Evolutionary conservation across 2,888 invertebrate genomes (phyloP).

Genomic region (Gortyna flavago): DNA sequence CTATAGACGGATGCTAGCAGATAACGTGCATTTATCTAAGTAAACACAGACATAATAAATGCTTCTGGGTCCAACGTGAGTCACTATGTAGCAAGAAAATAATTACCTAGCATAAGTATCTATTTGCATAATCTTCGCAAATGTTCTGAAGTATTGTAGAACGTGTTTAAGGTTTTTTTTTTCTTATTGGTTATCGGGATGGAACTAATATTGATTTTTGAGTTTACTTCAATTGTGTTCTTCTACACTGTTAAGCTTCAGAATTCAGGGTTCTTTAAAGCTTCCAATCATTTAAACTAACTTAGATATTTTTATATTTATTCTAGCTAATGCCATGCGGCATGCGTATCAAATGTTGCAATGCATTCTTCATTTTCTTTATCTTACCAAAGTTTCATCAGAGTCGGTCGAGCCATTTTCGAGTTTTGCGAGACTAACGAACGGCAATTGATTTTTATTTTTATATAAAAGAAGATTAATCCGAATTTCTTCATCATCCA

Average conservation of each 20-base stretch:
- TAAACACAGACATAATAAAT: conserved; percentile 66
- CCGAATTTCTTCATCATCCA: not conserved
- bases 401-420: too few relatives aligned
- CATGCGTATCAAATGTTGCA: too few relatives aligned
- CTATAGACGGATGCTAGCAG: conserved; percentile 69
- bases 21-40: conserved; percentile 70
- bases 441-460: too few relatives aligned
- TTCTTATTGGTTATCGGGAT: not conserved
- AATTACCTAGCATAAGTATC: conserved; percentile 61
- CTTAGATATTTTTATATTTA: not conserved
- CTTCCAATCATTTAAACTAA: not conserved
- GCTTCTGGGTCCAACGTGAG: conserved; percentile 59
- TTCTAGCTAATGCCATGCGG: too few relatives aligned
- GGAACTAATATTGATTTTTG: conserved; percentile 13
- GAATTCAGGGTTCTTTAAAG: not conserved
- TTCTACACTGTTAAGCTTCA: not conserved
- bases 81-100: conserved; percentile 53
- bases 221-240: not conserved
- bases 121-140: conserved; percentile 58
- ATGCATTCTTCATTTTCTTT: too few relatives aligned
- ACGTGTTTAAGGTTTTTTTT: not conserved
- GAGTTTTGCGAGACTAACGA: too few relatives aligned
- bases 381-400: too few relatives aligned
- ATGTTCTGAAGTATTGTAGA: conserved; percentile 21
- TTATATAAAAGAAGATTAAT: not conserved